phyloP scores from a whole-genome alignment of 2,797 vertebrate genomes.

The Coregonus sp. region DNA sequence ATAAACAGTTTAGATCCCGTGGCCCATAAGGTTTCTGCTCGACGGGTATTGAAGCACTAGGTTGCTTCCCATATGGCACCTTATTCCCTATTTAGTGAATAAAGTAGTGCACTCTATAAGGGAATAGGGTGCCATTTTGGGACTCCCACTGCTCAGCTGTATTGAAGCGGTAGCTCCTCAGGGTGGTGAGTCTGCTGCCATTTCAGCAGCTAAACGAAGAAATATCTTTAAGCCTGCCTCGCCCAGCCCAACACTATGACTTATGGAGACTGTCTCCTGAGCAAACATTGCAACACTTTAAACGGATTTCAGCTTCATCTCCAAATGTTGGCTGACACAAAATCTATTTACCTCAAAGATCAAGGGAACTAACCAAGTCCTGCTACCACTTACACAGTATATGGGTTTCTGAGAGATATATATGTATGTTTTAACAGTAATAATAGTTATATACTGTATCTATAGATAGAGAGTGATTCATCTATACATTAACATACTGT shows the following conservation, averaged over 20 bases:
- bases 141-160: neutral
- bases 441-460: no score
- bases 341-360: constrained; percentile 30
- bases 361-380: constrained; percentile 15
- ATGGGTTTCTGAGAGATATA: no score
- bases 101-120: neutral
- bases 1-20: constrained; percentile 16
- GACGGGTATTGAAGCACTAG: neutral
- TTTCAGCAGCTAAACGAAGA: constrained; percentile 24
- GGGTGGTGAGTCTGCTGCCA: neutral
- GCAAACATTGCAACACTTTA: constrained; percentile 12
- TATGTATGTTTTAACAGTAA: no score
- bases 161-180: neutral
- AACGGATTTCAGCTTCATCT: constrained; percentile 16
- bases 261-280: constrained; percentile 6
- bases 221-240: constrained; percentile 14
- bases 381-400: no score
- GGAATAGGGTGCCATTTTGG: neutral
- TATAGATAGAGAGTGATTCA: no score
- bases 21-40: neutral
- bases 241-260: constrained; percentile 10
- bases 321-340: constrained; percentile 22
- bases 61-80: neutral
- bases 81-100: no score
- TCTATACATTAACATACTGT: no score